Evolutionary conservation across 1,140 invertebrate species (phyloP), one percentile per base, ranked within the genome.

Genomic region (Gryllus bimaculatus): DNA sequence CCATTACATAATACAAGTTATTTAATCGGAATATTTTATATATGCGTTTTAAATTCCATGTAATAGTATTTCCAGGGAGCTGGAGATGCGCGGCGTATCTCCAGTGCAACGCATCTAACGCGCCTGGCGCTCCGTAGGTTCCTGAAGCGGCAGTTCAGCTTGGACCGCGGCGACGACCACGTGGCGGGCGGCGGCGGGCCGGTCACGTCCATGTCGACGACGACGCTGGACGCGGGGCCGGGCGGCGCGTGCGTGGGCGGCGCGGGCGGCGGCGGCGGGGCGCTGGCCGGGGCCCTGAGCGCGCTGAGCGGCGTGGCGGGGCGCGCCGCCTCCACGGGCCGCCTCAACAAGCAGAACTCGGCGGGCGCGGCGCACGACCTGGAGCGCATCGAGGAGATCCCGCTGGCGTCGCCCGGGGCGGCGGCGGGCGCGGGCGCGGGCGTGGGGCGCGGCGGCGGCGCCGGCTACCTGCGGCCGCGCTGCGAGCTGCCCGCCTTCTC

Each of bases 311-410:
- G 81, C 83, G 21, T 76, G 66, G 54, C 73, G 80, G 18, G 83
- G 84, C 81, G 80, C 83, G 79, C 82, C 85, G 0, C 82, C 81
- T 78, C 85, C 86, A 48, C 85, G 86, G 79, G 79, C 8, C 54
- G 81, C 75, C 84, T 92, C 10, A 91, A 89, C 83, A 92, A 92
- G 81, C 92, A 92, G 83, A 92, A 92, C 84, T 92, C 91, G 18
- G 89, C 90, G 7, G 91, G 91, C 12, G 90, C 91, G 39, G 90
- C 90, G 7, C 89, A 89, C 80, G 92, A 93, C 85, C 84, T 92
- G 80, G 91, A 92, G 82, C 88, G 91, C 82, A 93, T 93, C 81
- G 91, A 92, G 83, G 92, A 93, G 82, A 88, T 91, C 39, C 89
- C 90, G 15, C 78, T 88, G 39, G 81, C 81, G 77, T 49, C 47